These are phyloP conservation scores for Papilio aristodemus DNA, from an alignment of 1,140 invertebrate species.

Conservation along the genomic window DNA sequence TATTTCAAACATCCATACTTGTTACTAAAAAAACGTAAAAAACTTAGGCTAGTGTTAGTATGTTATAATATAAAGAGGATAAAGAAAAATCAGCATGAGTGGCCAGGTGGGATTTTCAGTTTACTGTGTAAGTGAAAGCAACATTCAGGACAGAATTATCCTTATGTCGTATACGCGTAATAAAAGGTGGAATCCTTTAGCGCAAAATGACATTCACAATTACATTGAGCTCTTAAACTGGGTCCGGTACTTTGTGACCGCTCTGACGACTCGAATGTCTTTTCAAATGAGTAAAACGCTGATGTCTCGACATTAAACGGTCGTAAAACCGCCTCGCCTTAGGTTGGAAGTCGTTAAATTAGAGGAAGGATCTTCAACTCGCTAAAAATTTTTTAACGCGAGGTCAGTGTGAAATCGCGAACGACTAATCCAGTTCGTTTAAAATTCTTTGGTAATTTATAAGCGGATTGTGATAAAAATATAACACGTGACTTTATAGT, in stretches of 20 bases:
- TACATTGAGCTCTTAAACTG: neutral
- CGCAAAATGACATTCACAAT: neutral
- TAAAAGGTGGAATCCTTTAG: neutral
- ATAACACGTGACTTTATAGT: neutral
- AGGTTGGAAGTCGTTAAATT: slow-evolving; percentile 10
- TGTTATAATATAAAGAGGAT: no score
- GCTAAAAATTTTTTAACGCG: neutral
- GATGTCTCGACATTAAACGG: neutral
- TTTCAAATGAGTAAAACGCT: slow-evolving; percentile 5
- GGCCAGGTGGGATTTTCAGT: no score
- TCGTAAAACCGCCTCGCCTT: slow-evolving; percentile 18
- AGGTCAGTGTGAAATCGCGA: neutral
- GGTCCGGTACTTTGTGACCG: neutral
- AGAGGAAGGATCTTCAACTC: slow-evolving; percentile 19
- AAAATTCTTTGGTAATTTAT: neutral
- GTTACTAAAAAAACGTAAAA: no score
- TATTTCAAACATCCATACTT: no score
- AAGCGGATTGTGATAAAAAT: neutral
- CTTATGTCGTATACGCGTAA: neutral
- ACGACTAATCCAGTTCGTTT: neutral
- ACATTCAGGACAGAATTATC: no score
- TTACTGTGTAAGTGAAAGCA: no score
- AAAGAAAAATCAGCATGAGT: no score
- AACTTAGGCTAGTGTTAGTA: no score
- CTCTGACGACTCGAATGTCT: neutral